phyloP scores from a whole-genome alignment of 2,113 vertebrate genomes.

The Cephalophus harveyi region DNA sequence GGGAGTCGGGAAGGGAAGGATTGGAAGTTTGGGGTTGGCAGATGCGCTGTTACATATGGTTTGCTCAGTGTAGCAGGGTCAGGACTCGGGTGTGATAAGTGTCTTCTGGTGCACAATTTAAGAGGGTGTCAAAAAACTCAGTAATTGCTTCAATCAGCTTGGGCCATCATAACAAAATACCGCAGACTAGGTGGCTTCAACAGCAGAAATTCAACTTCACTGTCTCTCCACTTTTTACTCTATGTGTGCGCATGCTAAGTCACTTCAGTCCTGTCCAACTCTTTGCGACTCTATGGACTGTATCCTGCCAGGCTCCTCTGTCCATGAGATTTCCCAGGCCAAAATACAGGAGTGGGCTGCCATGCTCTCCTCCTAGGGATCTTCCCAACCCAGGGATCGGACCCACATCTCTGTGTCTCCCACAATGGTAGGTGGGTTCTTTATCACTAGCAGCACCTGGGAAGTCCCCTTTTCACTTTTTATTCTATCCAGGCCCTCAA shows the following conservation, averaged over 20 bases:
- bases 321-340: background rate
- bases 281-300: background rate
- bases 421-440: background rate
- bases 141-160: background rate
- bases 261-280: background rate
- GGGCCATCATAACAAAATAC: background rate
- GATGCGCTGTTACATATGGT: background rate
- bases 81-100: background rate
- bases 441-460: background rate
- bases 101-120: background rate
- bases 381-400: background rate
- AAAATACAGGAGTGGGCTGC: background rate
- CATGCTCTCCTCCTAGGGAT: background rate
- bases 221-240: background rate
- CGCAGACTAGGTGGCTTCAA: background rate
- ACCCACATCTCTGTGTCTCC: background rate
- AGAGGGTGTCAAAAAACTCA: background rate
- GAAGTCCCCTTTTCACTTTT: background rate
- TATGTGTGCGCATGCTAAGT: background rate
- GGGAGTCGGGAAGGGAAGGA: background rate
- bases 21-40: background rate
- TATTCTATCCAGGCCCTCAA: background rate
- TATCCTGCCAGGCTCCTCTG: background rate
- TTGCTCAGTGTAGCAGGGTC: background rate
- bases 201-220: background rate